These are phyloP conservation scores for Tinea pellionella DNA, from an alignment of 2,888 invertebrate genomes.

Conservation along the genomic window DNA sequence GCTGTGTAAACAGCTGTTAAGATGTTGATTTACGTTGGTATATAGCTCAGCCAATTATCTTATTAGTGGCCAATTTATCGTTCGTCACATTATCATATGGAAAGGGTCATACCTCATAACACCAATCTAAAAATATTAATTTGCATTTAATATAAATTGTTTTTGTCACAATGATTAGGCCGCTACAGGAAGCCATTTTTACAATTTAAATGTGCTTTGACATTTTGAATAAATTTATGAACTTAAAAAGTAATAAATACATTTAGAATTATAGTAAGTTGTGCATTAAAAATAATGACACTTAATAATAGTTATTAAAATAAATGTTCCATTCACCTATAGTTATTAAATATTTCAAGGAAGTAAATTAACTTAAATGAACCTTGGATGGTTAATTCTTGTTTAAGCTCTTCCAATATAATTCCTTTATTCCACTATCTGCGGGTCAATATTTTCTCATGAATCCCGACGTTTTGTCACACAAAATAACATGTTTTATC, in stretches of 20 bases:
- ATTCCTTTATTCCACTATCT: conserved; percentile 61
- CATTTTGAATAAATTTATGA: background rate
- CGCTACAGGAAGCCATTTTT: background rate
- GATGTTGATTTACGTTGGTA: conserved; percentile 64
- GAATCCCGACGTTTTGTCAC: conserved; percentile 66
- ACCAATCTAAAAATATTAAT: background rate
- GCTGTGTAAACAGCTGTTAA: conserved; percentile 43
- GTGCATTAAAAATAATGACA: too few species aligned
- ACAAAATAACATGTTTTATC: conserved; percentile 68
- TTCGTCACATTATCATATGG: conserved; percentile 62
- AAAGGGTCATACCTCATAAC: conserved; percentile 23
- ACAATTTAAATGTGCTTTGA: background rate
- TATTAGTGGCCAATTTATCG: conserved; percentile 66
- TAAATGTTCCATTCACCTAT: too few species aligned
- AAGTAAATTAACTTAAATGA: background rate
- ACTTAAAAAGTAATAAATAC: background rate
- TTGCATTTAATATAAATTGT: background rate
- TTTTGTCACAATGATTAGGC: background rate
- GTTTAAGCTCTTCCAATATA: conserved; percentile 9
- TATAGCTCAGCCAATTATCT: conserved; percentile 63
- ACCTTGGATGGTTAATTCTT: background rate
- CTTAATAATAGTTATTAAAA: too few species aligned
- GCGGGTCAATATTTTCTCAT: conserved; percentile 68
- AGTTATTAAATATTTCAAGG: too few species aligned
- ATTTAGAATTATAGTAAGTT: background rate